A percentile compares a stretch with the other conserved stretches of the same genome.
Conservation (phyloP, 2,113 vertebrate species). For the Ia io region DNA sequence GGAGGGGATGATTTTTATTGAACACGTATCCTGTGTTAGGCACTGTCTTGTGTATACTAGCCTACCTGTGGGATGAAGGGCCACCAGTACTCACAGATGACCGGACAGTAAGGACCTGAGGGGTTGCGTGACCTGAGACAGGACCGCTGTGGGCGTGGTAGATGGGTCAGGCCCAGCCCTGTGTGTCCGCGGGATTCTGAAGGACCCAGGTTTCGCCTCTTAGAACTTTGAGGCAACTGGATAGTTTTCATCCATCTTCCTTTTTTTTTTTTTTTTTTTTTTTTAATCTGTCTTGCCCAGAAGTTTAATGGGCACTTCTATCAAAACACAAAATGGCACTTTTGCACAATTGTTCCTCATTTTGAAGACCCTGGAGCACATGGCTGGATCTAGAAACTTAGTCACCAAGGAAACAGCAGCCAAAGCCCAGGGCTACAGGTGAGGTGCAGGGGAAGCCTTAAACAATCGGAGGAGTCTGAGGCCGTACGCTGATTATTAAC, state of each 20-base stretch:
- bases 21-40: background rate
- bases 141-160: too few species aligned
- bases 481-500: background rate
- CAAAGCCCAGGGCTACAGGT: background rate
- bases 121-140: background rate
- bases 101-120: accelerated
- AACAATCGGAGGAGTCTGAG: background rate
- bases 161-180: too few species aligned
- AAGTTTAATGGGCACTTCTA: background rate
- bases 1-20: background rate
- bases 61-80: background rate
- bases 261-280: background rate
- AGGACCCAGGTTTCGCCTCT: background rate
- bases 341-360: background rate
- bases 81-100: accelerated
- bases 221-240: background rate
- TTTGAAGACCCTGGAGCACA: background rate
- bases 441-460: background rate
- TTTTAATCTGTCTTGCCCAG: background rate
- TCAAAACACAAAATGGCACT: background rate
- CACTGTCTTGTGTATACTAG: background rate
- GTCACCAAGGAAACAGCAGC: background rate
- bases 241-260: background rate
- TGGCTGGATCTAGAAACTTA: background rate
- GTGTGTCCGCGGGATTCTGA: background rate